Percentiles rank a stretch among this genome's conserved stretches.
phyloP scores from a whole-genome alignment of 2,113 vertebrate species.

The Gymnorhina tibicen region DNA sequence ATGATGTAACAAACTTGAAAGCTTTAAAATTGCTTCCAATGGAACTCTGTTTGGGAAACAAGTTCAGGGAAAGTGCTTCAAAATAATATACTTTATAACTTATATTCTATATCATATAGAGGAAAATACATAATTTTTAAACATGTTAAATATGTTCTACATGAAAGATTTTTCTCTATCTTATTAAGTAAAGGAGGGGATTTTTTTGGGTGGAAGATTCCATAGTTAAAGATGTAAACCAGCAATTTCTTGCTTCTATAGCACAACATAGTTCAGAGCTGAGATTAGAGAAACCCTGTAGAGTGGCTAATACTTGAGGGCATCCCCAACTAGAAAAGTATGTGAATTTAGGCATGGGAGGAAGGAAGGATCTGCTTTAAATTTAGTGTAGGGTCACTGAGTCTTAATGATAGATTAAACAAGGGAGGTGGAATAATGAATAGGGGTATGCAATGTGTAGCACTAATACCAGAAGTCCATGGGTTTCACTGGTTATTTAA shows the following conservation, averaged over 20 bases:
- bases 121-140: not conserved
- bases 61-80: not conserved
- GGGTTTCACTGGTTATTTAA: conserved; percentile 81
- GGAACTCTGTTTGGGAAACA: not conserved
- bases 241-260: conserved; percentile 84
- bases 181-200: conserved; percentile 70
- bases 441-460: conserved; percentile 81
- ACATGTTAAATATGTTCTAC: conserved; percentile 14
- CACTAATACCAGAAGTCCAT: conserved; percentile 83
- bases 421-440: conserved; percentile 82
- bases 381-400: conserved; percentile 86
- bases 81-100: not conserved
- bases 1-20: not conserved
- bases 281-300: conserved; percentile 86
- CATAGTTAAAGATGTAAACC: conserved; percentile 80
- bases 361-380: conserved; percentile 89
- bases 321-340: conserved; percentile 82
- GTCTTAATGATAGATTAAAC: conserved; percentile 87
- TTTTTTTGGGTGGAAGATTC: conserved; percentile 64
- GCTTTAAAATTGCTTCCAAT: not conserved
- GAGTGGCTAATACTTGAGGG: conserved; percentile 85
- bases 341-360: conserved; percentile 86
- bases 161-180: conserved; percentile 58
- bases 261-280: conserved; percentile 82
- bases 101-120: not conserved